Conservation (phyloP, 1,140 invertebrate species). For the Aethina tumida region DNA sequence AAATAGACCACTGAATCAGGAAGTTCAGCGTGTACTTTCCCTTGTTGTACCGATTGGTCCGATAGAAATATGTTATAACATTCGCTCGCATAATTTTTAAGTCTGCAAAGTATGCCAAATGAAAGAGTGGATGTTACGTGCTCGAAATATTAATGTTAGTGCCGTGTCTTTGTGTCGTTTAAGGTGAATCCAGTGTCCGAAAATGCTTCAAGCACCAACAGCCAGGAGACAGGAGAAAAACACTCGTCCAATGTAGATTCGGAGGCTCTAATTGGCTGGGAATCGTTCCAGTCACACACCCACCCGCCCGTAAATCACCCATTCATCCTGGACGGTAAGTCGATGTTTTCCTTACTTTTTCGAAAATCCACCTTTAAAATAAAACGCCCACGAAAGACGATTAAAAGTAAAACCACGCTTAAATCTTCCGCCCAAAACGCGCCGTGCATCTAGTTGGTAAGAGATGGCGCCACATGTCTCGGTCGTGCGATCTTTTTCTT, state of each 20-base stretch:
- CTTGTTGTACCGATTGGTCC: conserved; percentile 17
- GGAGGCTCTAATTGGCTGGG: conserved; percentile 18
- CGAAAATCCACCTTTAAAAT: neutral
- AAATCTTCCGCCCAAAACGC: conserved; percentile 5
- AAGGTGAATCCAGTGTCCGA: conserved; percentile 23
- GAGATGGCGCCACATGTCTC: conserved; percentile 19
- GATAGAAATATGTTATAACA: conserved; percentile 10
- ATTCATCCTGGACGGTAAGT: conserved; percentile 22
- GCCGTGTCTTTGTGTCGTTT: conserved; percentile 7
- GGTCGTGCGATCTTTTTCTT: conserved; percentile 19
- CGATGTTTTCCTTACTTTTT: neutral
- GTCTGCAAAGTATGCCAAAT: conserved; percentile 17
- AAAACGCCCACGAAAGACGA: neutral
- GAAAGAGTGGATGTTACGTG: conserved; percentile 8
- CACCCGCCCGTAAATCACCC: conserved; percentile 12
- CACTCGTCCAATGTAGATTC: conserved; percentile 15
- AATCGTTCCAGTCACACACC: conserved; percentile 8
- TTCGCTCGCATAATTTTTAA: conserved; percentile 16
- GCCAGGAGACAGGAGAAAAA: conserved; percentile 30
- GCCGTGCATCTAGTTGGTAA: conserved; percentile 3
- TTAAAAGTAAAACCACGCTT: too few relatives aligned
- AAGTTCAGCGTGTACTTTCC: conserved; percentile 23
- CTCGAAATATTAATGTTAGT: neutral
- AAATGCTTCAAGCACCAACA: conserved; percentile 30
- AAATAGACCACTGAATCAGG: conserved; percentile 18